phyloP scores from a whole-genome alignment of 2,888 invertebrate genomes.

The Leucoptera coffeella region DNA sequence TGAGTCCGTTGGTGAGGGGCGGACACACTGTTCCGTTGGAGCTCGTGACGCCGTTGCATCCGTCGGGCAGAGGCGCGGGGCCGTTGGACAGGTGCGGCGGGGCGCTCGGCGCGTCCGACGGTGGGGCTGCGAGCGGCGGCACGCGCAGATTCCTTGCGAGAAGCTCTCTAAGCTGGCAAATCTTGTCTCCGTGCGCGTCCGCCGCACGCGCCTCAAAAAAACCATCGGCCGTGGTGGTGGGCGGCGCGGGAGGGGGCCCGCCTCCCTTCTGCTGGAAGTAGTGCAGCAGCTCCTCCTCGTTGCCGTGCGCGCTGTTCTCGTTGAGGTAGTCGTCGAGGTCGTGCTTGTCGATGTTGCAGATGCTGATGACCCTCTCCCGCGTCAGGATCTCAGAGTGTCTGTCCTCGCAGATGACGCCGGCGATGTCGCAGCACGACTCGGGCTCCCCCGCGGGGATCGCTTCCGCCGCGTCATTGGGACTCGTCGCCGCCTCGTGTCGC shows the following conservation, averaged over 20 bases:
- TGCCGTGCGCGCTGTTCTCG: constrained; percentile 69
- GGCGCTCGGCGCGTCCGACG: constrained; percentile 6
- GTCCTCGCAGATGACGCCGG: constrained; percentile 41
- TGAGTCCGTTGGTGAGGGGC: constrained; percentile 17
- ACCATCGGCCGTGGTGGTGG: constrained; percentile 12
- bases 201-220: constrained; percentile 39
- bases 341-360: constrained; percentile 74
- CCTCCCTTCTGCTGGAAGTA: constrained; percentile 68
- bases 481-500: constrained; percentile 46
- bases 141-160: constrained; percentile 58
- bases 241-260: constrained; percentile 8
- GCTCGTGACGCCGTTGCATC: constrained; percentile 19
- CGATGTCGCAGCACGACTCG: constrained; percentile 46
- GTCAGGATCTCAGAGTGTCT: constrained; percentile 51
- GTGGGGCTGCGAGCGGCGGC: constrained; percentile 6
- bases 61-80: constrained; percentile 13
- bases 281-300: constrained; percentile 78
- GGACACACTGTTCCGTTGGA: background rate
- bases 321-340: constrained; percentile 76
- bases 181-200: constrained; percentile 54
- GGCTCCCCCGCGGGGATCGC: constrained; percentile 41
- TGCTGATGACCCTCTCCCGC: constrained; percentile 65
- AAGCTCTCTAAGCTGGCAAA: constrained; percentile 67
- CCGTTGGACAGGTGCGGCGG: constrained; percentile 11
- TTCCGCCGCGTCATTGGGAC: constrained; percentile 46